Percentiles rank a stretch among this genome's conserved stretches.
These are phyloP conservation scores for Disparrhopalites patrizii DNA, from an alignment of 2,888 invertebrate genomes.

Conservation along the genomic window DNA sequence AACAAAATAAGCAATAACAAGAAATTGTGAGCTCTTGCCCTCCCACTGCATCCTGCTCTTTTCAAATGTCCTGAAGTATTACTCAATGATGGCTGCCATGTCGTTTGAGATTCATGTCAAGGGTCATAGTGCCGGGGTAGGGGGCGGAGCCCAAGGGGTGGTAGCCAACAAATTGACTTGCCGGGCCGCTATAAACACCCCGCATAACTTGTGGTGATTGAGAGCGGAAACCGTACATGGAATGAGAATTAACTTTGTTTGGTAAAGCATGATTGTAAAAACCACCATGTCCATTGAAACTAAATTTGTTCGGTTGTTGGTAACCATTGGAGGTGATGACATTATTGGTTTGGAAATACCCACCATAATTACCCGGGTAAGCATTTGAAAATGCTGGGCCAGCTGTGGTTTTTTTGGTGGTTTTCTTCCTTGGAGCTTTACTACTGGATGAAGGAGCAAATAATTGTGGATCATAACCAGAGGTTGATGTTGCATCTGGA, in stretches of 20 bases:
- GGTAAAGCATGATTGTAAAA: not conserved
- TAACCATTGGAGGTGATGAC: not conserved
- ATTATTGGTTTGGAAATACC: not conserved
- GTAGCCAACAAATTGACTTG: not conserved
- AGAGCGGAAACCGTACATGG: too few species aligned
- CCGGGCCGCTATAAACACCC: not conserved
- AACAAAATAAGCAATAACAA: too few species aligned
- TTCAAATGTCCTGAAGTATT: too few species aligned
- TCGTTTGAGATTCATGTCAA: not conserved
- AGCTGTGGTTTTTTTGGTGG: not conserved
- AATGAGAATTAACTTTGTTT: not conserved
- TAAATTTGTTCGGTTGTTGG: not conserved
- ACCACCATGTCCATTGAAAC: not conserved
- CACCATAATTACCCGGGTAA: not conserved
- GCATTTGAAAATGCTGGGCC: not conserved
- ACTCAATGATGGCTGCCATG: not conserved
- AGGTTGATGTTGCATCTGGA: constrained; percentile 5
- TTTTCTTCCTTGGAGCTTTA: not conserved
- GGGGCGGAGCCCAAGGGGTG: not conserved
- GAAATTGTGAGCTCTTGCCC: too few species aligned
- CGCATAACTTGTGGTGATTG: not conserved
- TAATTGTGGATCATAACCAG: not conserved
- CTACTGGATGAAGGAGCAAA: not conserved
- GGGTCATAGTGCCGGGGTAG: not conserved
- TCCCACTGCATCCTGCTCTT: too few species aligned